These are phyloP conservation scores for Fabriciana adippe DNA, from an alignment of 2,888 invertebrate species.

Conservation along the genomic window DNA sequence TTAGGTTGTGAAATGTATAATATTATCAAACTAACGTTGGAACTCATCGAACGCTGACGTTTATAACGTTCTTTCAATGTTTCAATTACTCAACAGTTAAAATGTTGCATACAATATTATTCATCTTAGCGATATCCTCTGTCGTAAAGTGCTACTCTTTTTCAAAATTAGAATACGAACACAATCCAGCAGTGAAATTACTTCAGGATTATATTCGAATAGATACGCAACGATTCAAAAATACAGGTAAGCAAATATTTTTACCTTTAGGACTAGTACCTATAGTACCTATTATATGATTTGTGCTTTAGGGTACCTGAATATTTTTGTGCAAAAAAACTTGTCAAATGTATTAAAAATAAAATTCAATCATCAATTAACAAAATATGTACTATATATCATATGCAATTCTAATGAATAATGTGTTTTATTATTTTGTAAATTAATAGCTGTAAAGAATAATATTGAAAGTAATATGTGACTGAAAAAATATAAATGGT, in stretches of 20 bases:
- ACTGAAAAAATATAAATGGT: no score
- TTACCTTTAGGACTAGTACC: no score
- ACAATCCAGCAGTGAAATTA: conserved; percentile 50
- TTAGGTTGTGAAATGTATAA: not conserved
- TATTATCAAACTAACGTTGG: conserved; percentile 2
- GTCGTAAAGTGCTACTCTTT: not conserved
- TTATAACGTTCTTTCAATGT: not conserved
- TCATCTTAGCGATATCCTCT: not conserved
- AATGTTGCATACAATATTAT: not conserved
- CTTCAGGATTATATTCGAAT: conserved; percentile 60
- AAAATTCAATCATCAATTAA: no score
- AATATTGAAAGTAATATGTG: no score
- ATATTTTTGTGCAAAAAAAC: no score
- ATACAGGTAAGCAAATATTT: conserved; percentile 46
- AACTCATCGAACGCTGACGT: not conserved
- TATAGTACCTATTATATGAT: no score
- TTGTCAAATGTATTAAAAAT: no score
- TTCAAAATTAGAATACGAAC: conserved; percentile 36
- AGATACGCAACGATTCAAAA: conserved; percentile 55
- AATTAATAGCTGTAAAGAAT: no score
- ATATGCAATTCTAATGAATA: no score
- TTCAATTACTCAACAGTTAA: not conserved
- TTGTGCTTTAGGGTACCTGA: not conserved
- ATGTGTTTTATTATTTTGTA: no score
- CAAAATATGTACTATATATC: no score